Evolutionary conservation across 2,113 vertebrate species (phyloP), one percentile per base, ranked within the genome.

Genomic region (Agapornis roseicollis): DNA sequence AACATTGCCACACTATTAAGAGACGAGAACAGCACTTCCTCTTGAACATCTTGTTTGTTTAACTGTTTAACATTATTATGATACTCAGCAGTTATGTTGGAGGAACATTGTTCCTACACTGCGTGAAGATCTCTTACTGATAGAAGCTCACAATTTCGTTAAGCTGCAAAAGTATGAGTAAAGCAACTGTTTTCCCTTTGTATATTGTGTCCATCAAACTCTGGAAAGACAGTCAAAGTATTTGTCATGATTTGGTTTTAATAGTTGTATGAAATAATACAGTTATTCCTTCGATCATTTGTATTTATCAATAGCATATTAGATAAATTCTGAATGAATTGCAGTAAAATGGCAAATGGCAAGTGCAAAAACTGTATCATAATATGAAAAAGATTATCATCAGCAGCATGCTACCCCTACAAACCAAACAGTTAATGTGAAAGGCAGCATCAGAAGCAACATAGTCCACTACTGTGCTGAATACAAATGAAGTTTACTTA

Each of bases 401-500:
- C 17, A 52, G 0, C 60, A 77, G 27, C 23, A 33, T 77, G n/a
- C 28, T 31, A 41, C 2, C 2, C 9, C 37, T 76, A 35, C 64
- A 80, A 89, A 66, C 70, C 18, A 39, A 93, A 60, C 27, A 58
- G 29, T 80, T 92, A 37, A 49, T 92, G 24, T 81, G 80, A 71
- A 71, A 88, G 66, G 60, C 64, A 88, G 9, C 71, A 69, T 79
- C 61, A 87, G 81, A 94, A 95, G 71, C 78, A 72, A 56, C 28
- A 4, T 72, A n/a, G 89, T 93, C 49, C 33, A 12, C 50, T 63
- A 10, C 76, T 55, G 33, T 84, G 50, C 44, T 84, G 72, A 83
- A 86, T 90, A 74, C 83, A 69, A 93, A 92, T 82, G 63, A 87
- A 84, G 73, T 73, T 96, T 37, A 52, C 63, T 88, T 85, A n/a